A percentile compares a stretch with the other conserved stretches of the same genome.
phyloP scores from a whole-genome alignment of 2,113 vertebrate species.

The Burhinus bistriatus region DNA sequence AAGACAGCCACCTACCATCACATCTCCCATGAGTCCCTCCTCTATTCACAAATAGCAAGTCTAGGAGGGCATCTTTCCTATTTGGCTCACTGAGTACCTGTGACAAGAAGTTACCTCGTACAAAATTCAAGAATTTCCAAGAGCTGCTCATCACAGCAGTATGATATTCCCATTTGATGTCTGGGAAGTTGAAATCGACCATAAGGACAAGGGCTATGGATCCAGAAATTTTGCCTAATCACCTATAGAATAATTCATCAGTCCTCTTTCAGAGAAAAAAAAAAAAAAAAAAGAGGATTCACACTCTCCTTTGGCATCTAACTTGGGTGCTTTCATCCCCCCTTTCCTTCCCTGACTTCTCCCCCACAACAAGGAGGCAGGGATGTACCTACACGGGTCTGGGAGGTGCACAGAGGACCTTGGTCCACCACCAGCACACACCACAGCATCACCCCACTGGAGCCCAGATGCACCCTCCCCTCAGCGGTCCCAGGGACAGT shows the following conservation, averaged over 20 bases:
- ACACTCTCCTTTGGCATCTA: background rate
- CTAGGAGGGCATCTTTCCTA: background rate
- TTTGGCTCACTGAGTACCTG: background rate
- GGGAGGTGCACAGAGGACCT: no score
- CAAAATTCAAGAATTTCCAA: background rate
- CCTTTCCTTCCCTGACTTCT: background rate
- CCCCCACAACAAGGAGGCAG: fast-evolving
- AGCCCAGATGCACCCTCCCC: background rate
- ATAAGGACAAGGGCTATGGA: background rate
- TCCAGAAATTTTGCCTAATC: background rate
- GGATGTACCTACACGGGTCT: fast-evolving
- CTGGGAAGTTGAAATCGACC: background rate
- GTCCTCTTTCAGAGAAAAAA: no score
- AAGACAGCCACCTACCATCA: background rate
- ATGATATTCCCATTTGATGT: background rate
- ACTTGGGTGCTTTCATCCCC: background rate
- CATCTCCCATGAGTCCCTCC: fast-evolving
- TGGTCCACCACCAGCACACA: background rate
- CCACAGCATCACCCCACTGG: fast-evolving
- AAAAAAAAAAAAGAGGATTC: no score
- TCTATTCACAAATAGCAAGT: background rate
- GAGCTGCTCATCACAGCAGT: background rate
- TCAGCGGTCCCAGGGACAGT: fast-evolving
- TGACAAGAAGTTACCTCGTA: background rate
- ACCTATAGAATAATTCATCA: background rate